These are phyloP conservation scores for Aratinga solstitialis DNA, from an alignment of 2,797 vertebrate genomes.

Conservation along the genomic window DNA sequence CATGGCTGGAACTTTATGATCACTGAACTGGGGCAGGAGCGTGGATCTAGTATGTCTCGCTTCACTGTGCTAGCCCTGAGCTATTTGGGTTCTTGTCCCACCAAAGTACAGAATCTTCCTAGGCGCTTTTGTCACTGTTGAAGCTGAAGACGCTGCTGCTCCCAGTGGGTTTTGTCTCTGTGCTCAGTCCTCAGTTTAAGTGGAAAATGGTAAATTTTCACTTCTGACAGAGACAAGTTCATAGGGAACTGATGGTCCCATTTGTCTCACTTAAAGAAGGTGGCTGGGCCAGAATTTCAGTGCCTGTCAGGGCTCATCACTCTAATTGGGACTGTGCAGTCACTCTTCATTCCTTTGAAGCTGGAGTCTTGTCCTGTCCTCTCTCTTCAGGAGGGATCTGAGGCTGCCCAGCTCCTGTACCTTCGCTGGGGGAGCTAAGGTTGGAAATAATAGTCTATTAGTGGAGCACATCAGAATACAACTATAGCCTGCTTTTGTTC, in stretches of 20 bases:
- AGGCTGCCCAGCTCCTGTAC: not conserved
- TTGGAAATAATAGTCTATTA: not conserved
- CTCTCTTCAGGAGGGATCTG: not conserved
- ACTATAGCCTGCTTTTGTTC: not conserved
- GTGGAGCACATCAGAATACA: not conserved
- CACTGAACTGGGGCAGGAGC: constrained; percentile 10
- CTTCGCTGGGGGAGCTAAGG: not conserved
- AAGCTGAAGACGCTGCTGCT: not conserved
- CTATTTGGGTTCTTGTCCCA: not conserved
- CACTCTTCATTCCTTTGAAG: not conserved
- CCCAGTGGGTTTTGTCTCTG: not conserved
- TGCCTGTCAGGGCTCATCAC: not conserved
- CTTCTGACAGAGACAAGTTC: not conserved
- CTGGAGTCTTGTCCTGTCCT: not conserved
- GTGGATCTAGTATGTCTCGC: not conserved
- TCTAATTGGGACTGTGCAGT: not conserved
- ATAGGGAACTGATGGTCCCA: not conserved
- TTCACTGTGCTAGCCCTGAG: not conserved
- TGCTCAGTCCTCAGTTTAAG: not conserved
- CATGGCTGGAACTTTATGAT: not conserved
- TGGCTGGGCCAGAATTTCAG: not conserved
- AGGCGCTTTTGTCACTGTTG: constrained; percentile 1
- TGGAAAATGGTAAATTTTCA: not conserved
- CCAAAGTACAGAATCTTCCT: not conserved
- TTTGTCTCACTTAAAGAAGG: constrained; percentile 32